Percentiles rank a stretch among this genome's conserved stretches.
phyloP scores from a whole-genome alignment of 2,888 invertebrate species.

The Drosophila nr. perissopoda region DNA sequence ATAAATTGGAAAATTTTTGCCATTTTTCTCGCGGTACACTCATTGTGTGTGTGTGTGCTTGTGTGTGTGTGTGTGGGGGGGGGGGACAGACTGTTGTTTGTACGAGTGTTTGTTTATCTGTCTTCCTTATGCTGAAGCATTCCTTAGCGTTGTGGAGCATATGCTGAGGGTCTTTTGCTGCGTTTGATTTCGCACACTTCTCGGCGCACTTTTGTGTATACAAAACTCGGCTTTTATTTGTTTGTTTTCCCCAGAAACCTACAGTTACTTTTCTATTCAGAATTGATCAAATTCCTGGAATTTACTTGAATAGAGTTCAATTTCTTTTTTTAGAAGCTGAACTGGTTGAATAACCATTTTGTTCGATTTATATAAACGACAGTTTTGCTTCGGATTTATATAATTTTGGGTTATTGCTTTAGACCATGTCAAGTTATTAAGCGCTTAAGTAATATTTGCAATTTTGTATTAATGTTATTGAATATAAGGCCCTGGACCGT shows the following conservation, averaged over 20 bases:
- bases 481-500: no score
- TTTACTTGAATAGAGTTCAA: background rate
- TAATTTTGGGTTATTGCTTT: background rate
- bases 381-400: background rate
- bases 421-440: background rate
- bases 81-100: conserved; percentile 8
- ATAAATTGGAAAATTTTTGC: conserved; percentile 50
- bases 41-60: conserved; percentile 16
- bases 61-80: conserved; percentile 11
- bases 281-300: background rate
- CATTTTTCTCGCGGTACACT: conserved; percentile 24
- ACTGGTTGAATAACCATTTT: background rate
- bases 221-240: conserved; percentile 12
- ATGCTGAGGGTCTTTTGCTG: conserved; percentile 43
- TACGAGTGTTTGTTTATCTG: conserved; percentile 29
- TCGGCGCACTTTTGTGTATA: conserved; percentile 27
- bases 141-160: conserved; percentile 33
- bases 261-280: conserved; percentile 1
- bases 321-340: background rate
- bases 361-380: background rate
- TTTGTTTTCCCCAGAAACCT: conserved; percentile 19
- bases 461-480: background rate
- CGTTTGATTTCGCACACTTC: conserved; percentile 48
- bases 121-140: conserved; percentile 15
- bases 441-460: background rate